Evolutionary conservation across 2,797 vertebrate species (phyloP), one percentile per base, ranked within the genome.

Genomic region (Ficedula albicollis): DNA sequence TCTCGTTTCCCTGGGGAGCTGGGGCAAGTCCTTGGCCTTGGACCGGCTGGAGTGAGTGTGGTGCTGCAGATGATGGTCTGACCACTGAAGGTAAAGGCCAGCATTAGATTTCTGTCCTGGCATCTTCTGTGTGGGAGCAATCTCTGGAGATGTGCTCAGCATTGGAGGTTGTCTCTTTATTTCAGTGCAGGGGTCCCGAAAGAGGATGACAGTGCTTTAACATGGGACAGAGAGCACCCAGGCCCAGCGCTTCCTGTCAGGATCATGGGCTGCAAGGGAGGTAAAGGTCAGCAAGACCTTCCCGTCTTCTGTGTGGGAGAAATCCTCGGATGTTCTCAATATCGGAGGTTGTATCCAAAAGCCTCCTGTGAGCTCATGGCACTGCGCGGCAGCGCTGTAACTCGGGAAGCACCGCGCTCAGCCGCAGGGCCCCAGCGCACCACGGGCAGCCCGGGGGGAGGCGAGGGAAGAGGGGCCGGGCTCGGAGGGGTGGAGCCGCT

Each of bases 341-440:
- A 30, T 18, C 3, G 16, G 11, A 38, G 49, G 29, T 6, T 8
- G 44, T 5, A 44, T 11, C 49, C 51, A 21, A 8, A 26, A 44
- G n/a, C 2, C 20, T 6, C 29, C 72, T 1, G 23, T 4, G 38
- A 51, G 51, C 14, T 30, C 3, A 38, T 4, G 43, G 8, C 30
- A 8, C 5, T 0, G 38, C 64, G 13, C 2, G 0, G 18, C 43
- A 13, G 9, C 0, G 29, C 51, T 19, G 5, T 8, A 22, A 6
- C 43, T 5, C 1, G 12, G 29, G 1, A 8, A 36, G 15, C 4
- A 32, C 11, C 63, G 3, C 19, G 5, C 3, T 2, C 1, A 10
- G 1, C 7, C 46, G 5, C 55, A 2, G 9, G 1, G 2, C 39
- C 16, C 1, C 16, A 8, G 23, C 39, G 14, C 29, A 5, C 0